Percentiles rank a stretch among this genome's conserved stretches.
These are phyloP conservation scores for Dermochelys coriacea DNA, from an alignment of 2,797 vertebrate species.

Conservation along the genomic window DNA sequence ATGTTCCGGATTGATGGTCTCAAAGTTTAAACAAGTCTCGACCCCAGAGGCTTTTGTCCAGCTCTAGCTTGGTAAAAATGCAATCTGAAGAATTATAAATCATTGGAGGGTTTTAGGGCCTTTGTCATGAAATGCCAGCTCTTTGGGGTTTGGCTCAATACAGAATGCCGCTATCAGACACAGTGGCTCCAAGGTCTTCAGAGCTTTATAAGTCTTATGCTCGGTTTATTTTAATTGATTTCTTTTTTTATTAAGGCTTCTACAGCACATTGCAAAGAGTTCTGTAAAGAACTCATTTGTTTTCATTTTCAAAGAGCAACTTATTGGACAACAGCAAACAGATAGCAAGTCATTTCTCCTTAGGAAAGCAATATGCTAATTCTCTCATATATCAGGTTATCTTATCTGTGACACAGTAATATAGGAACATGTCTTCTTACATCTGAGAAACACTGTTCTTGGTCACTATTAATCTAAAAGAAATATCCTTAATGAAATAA, in stretches of 20 bases:
- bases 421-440: background rate
- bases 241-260: constrained; percentile 27
- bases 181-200: background rate
- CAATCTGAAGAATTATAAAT: background rate
- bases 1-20: background rate
- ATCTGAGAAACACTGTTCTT: background rate
- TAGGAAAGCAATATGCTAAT: background rate
- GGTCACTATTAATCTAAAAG: constrained; percentile 27
- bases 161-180: background rate
- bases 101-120: rapidly evolving
- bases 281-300: background rate
- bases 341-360: constrained; percentile 37
- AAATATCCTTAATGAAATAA: background rate
- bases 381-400: background rate
- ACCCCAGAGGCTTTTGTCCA: background rate
- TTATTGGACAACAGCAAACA: background rate
- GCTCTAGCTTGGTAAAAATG: background rate
- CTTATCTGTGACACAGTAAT: background rate
- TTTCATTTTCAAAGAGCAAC: constrained; percentile 28
- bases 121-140: rapidly evolving
- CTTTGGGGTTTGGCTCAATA: background rate
- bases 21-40: background rate
- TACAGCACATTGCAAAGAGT: background rate
- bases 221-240: constrained; percentile 38
- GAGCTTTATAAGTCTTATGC: background rate